phyloP scores from a whole-genome alignment of 2,888 invertebrate species.

The Stenurella melanura region DNA sequence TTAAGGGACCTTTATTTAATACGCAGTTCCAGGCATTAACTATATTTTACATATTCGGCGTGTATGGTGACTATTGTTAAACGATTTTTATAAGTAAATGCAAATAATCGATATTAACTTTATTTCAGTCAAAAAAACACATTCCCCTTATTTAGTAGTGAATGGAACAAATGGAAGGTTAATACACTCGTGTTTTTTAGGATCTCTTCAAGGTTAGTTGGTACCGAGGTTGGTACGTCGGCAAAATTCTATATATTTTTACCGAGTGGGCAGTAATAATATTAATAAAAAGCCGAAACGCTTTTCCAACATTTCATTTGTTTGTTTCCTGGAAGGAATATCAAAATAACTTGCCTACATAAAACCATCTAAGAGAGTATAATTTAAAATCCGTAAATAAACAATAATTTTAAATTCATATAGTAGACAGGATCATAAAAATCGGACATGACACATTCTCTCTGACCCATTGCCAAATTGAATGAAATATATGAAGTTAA shows the following conservation, averaged over 20 bases:
- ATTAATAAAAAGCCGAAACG: not conserved
- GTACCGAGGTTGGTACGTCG: constrained; percentile 8
- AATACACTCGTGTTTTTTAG: constrained; percentile 20
- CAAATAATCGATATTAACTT: not conserved
- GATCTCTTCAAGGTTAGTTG: constrained; percentile 21
- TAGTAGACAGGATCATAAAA: constrained; percentile 43
- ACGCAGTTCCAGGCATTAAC: not conserved
- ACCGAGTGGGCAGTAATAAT: not conserved
- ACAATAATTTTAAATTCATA: constrained; percentile 25
- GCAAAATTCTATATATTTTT: not conserved
- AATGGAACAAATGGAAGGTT: constrained; percentile 19
- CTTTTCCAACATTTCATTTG: not conserved
- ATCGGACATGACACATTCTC: constrained; percentile 48
- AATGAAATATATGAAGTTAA: constrained; percentile 45
- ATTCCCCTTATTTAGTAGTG: not conserved
- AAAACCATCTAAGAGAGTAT: not conserved
- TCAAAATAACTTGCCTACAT: constrained; percentile 2
- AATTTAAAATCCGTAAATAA: not conserved
- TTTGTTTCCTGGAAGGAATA: not conserved
- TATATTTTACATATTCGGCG: not conserved
- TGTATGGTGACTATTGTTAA: not conserved
- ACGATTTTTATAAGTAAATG: not conserved
- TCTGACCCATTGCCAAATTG: constrained; percentile 53
- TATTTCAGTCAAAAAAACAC: not conserved
- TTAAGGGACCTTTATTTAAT: not conserved